These are phyloP conservation scores for Nephotettix cincticeps DNA, from an alignment of 1,140 invertebrate genomes.

Conservation along the genomic window DNA sequence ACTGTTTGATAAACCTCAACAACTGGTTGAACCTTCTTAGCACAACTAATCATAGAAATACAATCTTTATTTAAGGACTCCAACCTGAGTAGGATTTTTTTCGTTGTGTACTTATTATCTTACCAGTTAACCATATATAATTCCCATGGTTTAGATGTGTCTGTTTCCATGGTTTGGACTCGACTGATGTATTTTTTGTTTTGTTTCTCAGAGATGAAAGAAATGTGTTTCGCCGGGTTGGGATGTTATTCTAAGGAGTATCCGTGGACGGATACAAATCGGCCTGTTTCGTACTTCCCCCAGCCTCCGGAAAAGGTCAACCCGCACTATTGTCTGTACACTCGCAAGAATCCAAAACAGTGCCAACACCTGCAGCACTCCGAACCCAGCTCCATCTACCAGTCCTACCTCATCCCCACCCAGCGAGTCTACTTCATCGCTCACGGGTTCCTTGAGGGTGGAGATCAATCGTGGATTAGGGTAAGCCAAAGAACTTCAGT, in stretches of 20 bases:
- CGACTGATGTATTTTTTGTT: background rate
- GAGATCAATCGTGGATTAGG: conserved; percentile 69
- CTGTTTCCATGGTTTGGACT: background rate
- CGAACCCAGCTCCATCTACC: conserved; percentile 57
- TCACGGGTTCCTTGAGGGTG: conserved; percentile 84
- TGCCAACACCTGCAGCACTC: conserved; percentile 63
- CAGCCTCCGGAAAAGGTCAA: conserved; percentile 58
- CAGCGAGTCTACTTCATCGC: conserved; percentile 72
- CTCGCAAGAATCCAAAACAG: conserved; percentile 52
- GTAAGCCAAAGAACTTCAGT: too few species aligned
- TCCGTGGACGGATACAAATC: conserved; percentile 71
- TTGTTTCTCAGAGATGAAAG: conserved; percentile 30
- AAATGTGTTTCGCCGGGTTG: conserved; percentile 70
- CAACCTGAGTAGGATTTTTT: too few species aligned
- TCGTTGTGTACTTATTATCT: background rate
- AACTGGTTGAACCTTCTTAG: too few species aligned
- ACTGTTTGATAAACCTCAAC: too few species aligned
- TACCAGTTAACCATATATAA: background rate
- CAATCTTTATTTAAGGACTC: too few species aligned
- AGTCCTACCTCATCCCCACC: conserved; percentile 57
- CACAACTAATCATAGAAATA: too few species aligned
- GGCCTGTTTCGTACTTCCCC: conserved; percentile 78
- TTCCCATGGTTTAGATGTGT: background rate
- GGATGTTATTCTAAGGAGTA: conserved; percentile 81
- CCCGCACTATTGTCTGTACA: conserved; percentile 53